phyloP scores from a whole-genome alignment of 2,113 vertebrate genomes.

The Pelobates fuscus region DNA sequence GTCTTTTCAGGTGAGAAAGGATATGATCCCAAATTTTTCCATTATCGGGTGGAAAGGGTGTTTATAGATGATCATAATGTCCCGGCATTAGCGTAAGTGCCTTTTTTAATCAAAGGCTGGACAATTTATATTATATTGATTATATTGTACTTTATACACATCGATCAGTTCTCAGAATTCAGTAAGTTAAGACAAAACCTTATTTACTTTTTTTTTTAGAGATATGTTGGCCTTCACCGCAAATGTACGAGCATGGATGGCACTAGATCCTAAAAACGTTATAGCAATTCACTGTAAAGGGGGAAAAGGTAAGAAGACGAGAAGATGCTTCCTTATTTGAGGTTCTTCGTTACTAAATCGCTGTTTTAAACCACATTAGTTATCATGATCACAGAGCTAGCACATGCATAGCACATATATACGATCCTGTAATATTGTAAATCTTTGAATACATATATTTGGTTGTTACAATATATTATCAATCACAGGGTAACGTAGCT shows the following conservation, averaged over 20 bases:
- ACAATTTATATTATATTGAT: too few species aligned
- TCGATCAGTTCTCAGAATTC: too few species aligned
- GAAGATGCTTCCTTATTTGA: too few species aligned
- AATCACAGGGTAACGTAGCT: too few species aligned
- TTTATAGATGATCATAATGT: slow-evolving; percentile 95
- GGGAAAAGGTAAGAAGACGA: slow-evolving; percentile 81
- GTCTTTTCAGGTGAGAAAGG: slow-evolving; percentile 83
- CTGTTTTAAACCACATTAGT: too few species aligned
- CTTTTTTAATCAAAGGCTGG: background rate
- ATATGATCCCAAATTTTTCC: slow-evolving; percentile 88
- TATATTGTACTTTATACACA: too few species aligned
- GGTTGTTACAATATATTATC: too few species aligned
- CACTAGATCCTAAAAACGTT: slow-evolving; percentile 76
- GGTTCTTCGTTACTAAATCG: too few species aligned
- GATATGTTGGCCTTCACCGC: slow-evolving; percentile 87
- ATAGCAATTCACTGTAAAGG: slow-evolving; percentile 94
- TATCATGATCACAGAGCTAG: background rate
- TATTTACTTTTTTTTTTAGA: slow-evolving; percentile 59
- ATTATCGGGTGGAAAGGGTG: slow-evolving; percentile 84
- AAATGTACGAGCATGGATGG: slow-evolving; percentile 84
- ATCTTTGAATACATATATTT: too few species aligned
- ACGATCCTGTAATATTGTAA: too few species aligned
- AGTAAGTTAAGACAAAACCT: background rate
- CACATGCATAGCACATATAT: too few species aligned
- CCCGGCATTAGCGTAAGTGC: slow-evolving; percentile 82